Evolutionary conservation across 2,113 vertebrate species (phyloP), one percentile per base, ranked within the genome.

Genomic region (Nettapus auritus): DNA sequence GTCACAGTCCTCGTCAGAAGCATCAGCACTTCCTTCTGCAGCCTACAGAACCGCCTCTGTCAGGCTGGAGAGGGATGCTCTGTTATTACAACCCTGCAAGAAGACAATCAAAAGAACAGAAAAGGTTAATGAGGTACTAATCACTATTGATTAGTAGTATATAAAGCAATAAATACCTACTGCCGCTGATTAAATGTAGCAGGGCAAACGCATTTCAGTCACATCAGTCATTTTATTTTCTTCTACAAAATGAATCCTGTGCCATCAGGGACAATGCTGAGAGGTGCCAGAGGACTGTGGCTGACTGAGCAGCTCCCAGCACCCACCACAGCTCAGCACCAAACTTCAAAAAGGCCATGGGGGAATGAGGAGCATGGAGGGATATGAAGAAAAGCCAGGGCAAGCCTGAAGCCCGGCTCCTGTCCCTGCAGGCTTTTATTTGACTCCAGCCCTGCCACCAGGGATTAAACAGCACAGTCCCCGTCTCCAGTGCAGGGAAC

Each of bases 61-160:
- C 62, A 20, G 81, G 42, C 76, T 79, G 59, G 56, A 53, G 56
- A 69, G 46, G 62, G 62, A 73, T 17, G 53, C 21, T 66, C 40
- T 42, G 17, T 28, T 48, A n/a, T 11, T 87, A 31, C 36, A 60
- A 16, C 53, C 3, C 53, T 18, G 36, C 29, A 55, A 75, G 90
- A 83, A 13, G n/a, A 81, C 69, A 92, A 89, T 93, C 44, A 66
- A 64, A 94, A 85, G 33, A 44, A 53, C 42, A 52, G 83, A 48
- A 63, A 79, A 96, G 89, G 78, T 96, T 93, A 95, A 96, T 76
- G 89, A 97, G 89, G 70, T 90, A 79, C 81, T 94, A 96, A 96
- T 96, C 83, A 46, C 71, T 94, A 79, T 94, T 76, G 87, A 91
- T 97, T 94, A 76, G 69, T 50, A 55, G 76, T 71, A 74, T 57